These are phyloP conservation scores for Lepidurus packardi DNA, from an alignment of 1,140 invertebrate genomes.

Conservation along the genomic window DNA sequence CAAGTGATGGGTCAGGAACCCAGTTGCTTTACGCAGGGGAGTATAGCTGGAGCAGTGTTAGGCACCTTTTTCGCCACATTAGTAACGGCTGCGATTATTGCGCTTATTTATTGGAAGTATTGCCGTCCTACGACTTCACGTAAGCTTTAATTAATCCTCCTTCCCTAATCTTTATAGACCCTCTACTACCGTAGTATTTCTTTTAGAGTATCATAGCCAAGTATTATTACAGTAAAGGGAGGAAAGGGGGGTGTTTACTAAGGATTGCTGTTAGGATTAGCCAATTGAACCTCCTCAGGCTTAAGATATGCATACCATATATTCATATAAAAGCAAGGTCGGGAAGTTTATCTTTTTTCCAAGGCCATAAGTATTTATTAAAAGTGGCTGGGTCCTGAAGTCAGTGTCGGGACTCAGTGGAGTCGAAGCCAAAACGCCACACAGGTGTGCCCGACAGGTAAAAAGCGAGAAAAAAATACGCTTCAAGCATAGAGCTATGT, in stretches of 20 bases:
- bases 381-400: not conserved
- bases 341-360: not conserved
- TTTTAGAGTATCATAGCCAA: no score
- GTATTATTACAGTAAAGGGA: no score
- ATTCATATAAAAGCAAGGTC: not conserved
- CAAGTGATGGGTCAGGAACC: slow-evolving; percentile 7
- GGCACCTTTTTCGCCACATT: slow-evolving; percentile 51
- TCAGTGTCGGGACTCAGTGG: not conserved
- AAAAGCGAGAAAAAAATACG: not conserved
- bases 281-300: not conserved
- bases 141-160: not conserved
- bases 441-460: slow-evolving; percentile 17
- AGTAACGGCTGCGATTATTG: slow-evolving; percentile 44
- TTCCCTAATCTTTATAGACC: no score
- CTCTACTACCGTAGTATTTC: no score
- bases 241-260: not conserved
- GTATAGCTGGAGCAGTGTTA: slow-evolving; percentile 52
- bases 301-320: not conserved
- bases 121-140: slow-evolving; percentile 25
- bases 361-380: not conserved
- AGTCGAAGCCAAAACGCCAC: not conserved
- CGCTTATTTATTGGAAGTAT: slow-evolving; percentile 36
- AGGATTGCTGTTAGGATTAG: not conserved
- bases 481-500: not conserved
- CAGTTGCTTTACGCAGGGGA: slow-evolving; percentile 47